phyloP scores from a whole-genome alignment of 2,113 vertebrate species.

The Aphyosemion australe region DNA sequence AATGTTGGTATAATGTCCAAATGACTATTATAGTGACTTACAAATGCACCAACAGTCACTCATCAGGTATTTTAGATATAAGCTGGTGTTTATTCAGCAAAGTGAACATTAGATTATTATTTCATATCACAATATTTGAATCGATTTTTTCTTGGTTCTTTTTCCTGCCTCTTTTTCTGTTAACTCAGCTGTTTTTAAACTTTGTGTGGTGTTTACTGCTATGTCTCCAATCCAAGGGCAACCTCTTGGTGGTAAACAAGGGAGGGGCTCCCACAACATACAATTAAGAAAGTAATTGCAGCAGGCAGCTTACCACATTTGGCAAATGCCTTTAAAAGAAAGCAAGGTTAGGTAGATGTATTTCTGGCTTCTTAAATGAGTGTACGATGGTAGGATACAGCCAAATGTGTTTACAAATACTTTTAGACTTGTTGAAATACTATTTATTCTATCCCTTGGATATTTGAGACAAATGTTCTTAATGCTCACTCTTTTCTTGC shows the following conservation, averaged over 20 bases:
- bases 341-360: not conserved
- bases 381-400: not conserved
- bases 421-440: not conserved
- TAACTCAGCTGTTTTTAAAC: not conserved
- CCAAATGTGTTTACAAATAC: not conserved
- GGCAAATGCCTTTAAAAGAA: not conserved
- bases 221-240: not conserved
- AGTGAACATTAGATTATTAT: no score
- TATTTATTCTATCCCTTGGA: not conserved
- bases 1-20: no score
- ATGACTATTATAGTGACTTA: no score
- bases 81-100: not conserved
- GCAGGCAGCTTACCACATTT: not conserved
- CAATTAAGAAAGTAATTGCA: not conserved
- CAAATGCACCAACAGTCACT: not conserved
- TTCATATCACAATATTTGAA: not conserved
- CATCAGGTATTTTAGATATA: not conserved
- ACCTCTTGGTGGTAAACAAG: not conserved
- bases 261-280: not conserved
- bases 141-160: no score
- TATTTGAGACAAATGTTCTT: not conserved
- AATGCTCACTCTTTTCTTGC: slow-evolving; percentile 59
- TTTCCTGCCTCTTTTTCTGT: not conserved
- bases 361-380: not conserved
- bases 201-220: not conserved